Percentiles rank a stretch among this genome's conserved stretches.
Evolutionary conservation across 2,888 invertebrate species (phyloP).

Genomic region (Ectropis crepuscularia): DNA sequence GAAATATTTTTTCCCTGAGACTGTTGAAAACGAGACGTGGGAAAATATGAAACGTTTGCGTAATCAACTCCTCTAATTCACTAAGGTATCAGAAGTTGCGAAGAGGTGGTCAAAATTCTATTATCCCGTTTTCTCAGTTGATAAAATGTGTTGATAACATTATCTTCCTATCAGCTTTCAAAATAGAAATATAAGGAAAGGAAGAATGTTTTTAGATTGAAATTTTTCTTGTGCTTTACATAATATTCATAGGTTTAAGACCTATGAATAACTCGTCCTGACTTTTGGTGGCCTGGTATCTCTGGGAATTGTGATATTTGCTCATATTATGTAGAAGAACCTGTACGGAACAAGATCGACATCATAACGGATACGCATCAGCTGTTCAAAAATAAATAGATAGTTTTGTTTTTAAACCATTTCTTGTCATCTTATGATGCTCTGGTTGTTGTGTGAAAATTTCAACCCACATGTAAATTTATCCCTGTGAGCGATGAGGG

Average conservation of each 20-base stretch:
- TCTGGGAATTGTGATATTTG: neutral
- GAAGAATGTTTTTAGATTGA: neutral
- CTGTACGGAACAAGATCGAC: neutral
- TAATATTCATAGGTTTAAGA: neutral
- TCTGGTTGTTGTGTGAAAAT: conserved; percentile 38
- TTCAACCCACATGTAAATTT: conserved; percentile 13
- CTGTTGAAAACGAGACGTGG: neutral
- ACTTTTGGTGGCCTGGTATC: neutral
- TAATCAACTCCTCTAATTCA: neutral
- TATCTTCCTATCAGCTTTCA: too few relatives aligned
- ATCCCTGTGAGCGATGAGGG: neutral
- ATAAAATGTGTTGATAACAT: too few relatives aligned
- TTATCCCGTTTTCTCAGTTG: too few relatives aligned
- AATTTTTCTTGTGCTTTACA: too few relatives aligned
- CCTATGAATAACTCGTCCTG: too few relatives aligned
- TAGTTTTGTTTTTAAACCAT: conserved; percentile 3
- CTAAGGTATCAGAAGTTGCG: neutral
- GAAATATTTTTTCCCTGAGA: too few relatives aligned
- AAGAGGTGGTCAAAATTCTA: neutral
- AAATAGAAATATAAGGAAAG: too few relatives aligned
- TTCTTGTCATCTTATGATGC: conserved; percentile 23
- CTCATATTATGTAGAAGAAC: neutral
- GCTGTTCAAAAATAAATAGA: conserved; percentile 1
- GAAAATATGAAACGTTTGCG: neutral
- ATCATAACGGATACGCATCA: neutral